phyloP scores from a whole-genome alignment of 1,140 invertebrate genomes.

The Parasteatoda tepidariorum region DNA sequence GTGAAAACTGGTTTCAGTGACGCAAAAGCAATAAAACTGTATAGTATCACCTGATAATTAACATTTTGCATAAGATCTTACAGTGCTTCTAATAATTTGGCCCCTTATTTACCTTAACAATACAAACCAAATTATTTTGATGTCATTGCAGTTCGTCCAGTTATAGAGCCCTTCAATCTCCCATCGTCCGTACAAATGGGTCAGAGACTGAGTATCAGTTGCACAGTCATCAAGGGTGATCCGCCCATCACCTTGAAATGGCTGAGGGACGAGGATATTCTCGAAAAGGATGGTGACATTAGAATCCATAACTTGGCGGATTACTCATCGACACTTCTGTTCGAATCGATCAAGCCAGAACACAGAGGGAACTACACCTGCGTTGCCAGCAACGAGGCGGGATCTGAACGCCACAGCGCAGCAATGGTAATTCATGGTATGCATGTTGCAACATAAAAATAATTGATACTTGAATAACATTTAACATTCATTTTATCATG shows the following conservation, averaged over 20 bases:
- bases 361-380: conserved; percentile 83
- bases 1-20: too few species aligned
- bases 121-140: too few species aligned
- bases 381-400: conserved; percentile 75
- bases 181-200: conserved; percentile 82
- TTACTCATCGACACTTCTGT: conserved; percentile 64
- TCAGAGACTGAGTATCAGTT: conserved; percentile 85
- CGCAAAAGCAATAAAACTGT: too few species aligned
- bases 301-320: conserved; percentile 60
- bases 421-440: conserved; percentile 81
- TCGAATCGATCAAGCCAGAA: conserved; percentile 62
- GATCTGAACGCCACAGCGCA: conserved; percentile 73
- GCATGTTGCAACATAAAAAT: not conserved
- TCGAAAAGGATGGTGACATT: conserved; percentile 65
- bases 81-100: too few species aligned
- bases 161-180: conserved; percentile 69
- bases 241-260: conserved; percentile 80
- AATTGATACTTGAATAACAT: too few species aligned
- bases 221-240: conserved; percentile 84
- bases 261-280: conserved; percentile 79
- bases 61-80: too few species aligned
- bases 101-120: too few species aligned
- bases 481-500: too few species aligned
- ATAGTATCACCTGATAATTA: too few species aligned
- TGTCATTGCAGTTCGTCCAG: conserved; percentile 60